Base-by-base conservation (phyloP, 1,140 invertebrate species). In the Drosophila sproati region DNA sequence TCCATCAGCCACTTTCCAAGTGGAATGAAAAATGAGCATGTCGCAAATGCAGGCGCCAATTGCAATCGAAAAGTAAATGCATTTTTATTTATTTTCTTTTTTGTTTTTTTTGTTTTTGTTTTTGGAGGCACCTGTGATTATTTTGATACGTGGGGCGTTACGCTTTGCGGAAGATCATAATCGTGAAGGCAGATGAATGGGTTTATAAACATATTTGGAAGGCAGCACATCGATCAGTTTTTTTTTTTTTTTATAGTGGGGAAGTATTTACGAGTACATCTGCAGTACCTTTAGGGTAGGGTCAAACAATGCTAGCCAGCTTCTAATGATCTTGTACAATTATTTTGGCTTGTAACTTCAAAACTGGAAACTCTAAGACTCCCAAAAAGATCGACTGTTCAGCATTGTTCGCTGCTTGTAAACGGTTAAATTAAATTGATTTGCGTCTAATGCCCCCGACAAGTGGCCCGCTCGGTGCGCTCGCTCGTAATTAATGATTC, bases 401-500 rank as follows among this genome's bases (percentile, higher is more conserved):
- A 62, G 51, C 39, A 73, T 81, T 87, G 85, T 83, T 89, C 57
- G 85, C 79, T 72, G 85, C 80, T 89, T 89, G 85, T 89, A 89
- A 89, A 89, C 80, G 85, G 78, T 89, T 89, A 90, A 89, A 90
- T 89, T 90, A 89, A 89, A 89, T 89, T 89, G 85, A 89, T 89
- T 89, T 89, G 85, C 86, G 85, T 89, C 85, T 89, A 89, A 89
- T 89, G 81, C 85, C 85, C 78, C 80, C 81, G 74, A 89, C 85
- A 89, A 89, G 82, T 90, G 87, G 82, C 71, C 72, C 64, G 83
- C 75, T 88, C 75, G 64, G 68, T 77, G 51, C 32, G 80, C 68
- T 75, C 48, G 76, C 63, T 54, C 52, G 78, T 90, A 82, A 90
- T 90, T 90, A 90, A 90, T 90, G 86, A 80, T 90, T 90, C 85